Percentiles rank a stretch among this genome's conserved stretches.
phyloP scores from a whole-genome alignment of 2,888 invertebrate species.

The Leptopilina drosophilae region DNA sequence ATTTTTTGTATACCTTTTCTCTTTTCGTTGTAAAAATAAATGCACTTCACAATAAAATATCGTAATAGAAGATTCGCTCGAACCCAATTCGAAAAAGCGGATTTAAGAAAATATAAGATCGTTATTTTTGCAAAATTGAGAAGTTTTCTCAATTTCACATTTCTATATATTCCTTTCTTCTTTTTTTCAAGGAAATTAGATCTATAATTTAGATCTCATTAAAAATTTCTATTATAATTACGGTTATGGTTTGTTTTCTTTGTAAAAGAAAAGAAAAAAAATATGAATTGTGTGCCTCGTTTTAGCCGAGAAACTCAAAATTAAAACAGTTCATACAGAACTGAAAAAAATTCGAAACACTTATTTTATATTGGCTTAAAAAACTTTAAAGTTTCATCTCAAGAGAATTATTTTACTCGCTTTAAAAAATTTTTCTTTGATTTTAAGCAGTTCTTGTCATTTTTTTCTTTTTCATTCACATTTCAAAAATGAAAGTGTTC shows the following conservation, averaged over 20 bases:
- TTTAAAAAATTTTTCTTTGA: constrained; percentile 27
- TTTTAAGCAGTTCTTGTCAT: not conserved
- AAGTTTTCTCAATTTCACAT: not conserved
- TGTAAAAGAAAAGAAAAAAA: not conserved
- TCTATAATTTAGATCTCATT: not conserved
- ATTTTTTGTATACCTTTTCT: not conserved
- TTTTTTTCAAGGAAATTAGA: not conserved
- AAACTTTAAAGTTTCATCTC: not conserved
- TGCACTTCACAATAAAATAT: constrained; percentile 26
- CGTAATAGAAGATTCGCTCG: constrained; percentile 38
- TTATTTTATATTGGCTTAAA: not conserved
- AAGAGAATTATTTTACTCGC: constrained; percentile 19
- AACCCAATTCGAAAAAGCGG: constrained; percentile 35
- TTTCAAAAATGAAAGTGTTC: not conserved
- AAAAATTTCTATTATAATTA: not conserved
- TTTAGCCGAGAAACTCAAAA: not conserved
- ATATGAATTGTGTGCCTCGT: not conserved
- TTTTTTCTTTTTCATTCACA: not conserved
- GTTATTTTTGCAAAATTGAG: not conserved
- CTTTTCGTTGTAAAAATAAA: constrained; percentile 34
- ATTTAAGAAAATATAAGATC: constrained; percentile 9
- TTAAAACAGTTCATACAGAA: not conserved
- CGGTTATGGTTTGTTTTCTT: not conserved
- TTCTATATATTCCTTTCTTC: not conserved
- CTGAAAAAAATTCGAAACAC: not conserved